Evolutionary conservation across 1,140 invertebrate genomes (phyloP).

Genomic region (Brachionus koreanus): DNA sequence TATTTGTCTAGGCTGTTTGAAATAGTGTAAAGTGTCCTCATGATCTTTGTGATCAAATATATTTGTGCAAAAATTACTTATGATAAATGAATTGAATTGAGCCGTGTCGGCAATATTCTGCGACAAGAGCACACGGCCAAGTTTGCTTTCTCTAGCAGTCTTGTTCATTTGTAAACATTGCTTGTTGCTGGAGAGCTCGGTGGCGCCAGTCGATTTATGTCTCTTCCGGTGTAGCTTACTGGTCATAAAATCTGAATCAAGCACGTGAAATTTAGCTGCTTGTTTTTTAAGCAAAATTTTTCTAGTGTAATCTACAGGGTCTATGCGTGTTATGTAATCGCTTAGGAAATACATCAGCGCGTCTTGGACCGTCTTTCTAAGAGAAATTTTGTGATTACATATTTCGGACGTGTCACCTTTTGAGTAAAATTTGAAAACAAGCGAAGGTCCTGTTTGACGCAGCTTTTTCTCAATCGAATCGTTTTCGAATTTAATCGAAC

Average conservation of each 20-base stretch:
- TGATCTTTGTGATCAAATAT: constrained; percentile 13
- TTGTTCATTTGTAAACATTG: constrained; percentile 27
- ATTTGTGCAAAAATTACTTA: background rate
- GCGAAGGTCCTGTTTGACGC: constrained; percentile 1
- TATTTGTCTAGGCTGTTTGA: background rate
- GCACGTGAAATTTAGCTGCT: background rate
- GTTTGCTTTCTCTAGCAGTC: background rate
- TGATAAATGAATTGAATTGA: constrained; percentile 3
- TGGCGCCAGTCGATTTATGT: constrained; percentile 26
- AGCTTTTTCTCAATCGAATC: background rate
- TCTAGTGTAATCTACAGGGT: background rate
- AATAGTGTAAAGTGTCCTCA: constrained; percentile 8
- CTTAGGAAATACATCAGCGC: constrained; percentile 8
- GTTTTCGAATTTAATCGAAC: background rate
- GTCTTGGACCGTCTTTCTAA: background rate
- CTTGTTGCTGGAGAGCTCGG: background rate
- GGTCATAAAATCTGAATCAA: background rate
- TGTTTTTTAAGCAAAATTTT: background rate
- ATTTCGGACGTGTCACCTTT: background rate
- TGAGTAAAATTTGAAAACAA: constrained; percentile 30
- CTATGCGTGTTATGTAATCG: constrained; percentile 12
- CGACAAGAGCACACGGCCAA: background rate
- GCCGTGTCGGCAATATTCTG: background rate
- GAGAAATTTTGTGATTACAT: background rate
- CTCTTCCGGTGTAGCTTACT: constrained; percentile 9